Evolutionary conservation across 2,797 vertebrate species (phyloP).

Genomic region (Microtus californicus): DNA sequence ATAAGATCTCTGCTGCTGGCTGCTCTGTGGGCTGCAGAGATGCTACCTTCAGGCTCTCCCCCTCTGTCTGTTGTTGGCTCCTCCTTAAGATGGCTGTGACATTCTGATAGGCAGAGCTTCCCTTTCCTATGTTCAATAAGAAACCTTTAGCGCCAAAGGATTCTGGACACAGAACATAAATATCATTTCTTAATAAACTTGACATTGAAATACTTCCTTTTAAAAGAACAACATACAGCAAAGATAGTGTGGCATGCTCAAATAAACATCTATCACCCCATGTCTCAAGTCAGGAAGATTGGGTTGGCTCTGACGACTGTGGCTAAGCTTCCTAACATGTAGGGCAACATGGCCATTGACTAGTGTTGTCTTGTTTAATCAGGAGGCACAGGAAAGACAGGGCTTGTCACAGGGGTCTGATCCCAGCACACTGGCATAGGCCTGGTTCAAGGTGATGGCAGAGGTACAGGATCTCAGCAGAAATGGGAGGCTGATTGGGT

Average conservation of each 20-base stretch:
- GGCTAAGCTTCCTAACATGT: not conserved
- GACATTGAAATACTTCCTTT: not conserved
- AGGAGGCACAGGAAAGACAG: not conserved
- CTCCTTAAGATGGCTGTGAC: slow-evolving; percentile 52
- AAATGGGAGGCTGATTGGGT: not conserved
- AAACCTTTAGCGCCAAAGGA: slow-evolving; percentile 23
- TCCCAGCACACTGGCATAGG: not conserved
- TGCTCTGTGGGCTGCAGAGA: not conserved
- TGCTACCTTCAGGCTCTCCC: not conserved
- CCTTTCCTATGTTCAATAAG: slow-evolving; percentile 13
- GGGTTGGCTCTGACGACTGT: not conserved
- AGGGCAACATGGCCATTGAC: not conserved
- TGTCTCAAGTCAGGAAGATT: not conserved
- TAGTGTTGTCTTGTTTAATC: not conserved
- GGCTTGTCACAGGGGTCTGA: not conserved
- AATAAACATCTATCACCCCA: not conserved
- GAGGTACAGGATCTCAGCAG: not conserved
- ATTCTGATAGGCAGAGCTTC: not conserved
- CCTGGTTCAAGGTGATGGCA: not conserved
- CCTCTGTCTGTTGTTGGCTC: slow-evolving; percentile 23
- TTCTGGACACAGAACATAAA: not conserved
- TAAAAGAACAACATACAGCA: not conserved
- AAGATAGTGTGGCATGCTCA: not conserved
- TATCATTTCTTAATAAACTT: slow-evolving; percentile 28
- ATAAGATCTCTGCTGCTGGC: slow-evolving; percentile 1